Percentiles rank a stretch among this genome's conserved stretches.
Conservation (phyloP, 2,113 vertebrate species). For the Equus quagga region DNA sequence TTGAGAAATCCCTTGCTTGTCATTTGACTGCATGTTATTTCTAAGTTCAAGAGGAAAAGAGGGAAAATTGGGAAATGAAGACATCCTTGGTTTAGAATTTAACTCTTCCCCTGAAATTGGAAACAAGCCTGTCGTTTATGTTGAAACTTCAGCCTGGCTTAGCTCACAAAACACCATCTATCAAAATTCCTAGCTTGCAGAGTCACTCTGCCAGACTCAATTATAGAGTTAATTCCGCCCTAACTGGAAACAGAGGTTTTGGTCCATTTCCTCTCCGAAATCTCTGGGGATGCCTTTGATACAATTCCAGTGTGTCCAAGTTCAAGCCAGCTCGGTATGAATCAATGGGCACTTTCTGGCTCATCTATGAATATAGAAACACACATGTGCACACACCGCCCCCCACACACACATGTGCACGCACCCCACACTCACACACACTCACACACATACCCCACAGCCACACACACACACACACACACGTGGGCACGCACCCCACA, state of each 20-base stretch:
- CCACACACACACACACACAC: neutral
- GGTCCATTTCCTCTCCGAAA: conserved; percentile 50
- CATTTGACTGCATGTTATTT: neutral
- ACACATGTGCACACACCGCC: neutral
- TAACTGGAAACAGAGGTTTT: conserved; percentile 67
- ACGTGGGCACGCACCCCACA: neutral
- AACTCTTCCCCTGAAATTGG: conserved; percentile 37
- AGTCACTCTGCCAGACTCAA: conserved; percentile 63
- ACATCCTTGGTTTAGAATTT: conserved; percentile 34
- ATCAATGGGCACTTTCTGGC: conserved; percentile 6
- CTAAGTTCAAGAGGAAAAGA: conserved; percentile 40
- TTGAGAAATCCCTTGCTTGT: neutral
- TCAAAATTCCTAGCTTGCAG: conserved; percentile 26
- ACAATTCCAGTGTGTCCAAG: conserved; percentile 27
- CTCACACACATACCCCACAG: neutral
- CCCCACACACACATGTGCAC: neutral
- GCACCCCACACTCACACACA: neutral
- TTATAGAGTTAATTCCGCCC: conserved; percentile 51
- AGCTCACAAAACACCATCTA: conserved; percentile 58
- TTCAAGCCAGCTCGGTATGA: neutral
- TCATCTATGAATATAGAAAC: neutral
- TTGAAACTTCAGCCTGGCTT: conserved; percentile 53
- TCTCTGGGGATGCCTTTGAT: conserved; percentile 63
- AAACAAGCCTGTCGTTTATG: conserved; percentile 33
- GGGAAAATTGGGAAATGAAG: neutral